Evolutionary conservation across 2,797 vertebrate genomes (phyloP), one percentile per base, ranked within the genome.

Genomic region (Pipistrellus pygmaeus): DNA sequence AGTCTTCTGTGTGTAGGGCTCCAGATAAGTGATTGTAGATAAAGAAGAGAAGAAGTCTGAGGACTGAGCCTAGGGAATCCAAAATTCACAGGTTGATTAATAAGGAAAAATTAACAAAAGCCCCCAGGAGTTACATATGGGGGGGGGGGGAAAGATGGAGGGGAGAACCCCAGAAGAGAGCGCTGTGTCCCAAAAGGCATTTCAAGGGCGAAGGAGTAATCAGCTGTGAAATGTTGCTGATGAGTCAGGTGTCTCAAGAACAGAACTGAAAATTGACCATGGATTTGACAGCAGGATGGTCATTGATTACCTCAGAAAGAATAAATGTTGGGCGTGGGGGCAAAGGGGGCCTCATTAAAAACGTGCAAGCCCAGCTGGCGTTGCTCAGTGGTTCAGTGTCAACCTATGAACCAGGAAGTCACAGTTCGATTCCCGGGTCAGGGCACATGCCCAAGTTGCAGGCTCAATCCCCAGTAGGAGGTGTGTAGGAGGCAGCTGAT

Each of bases 71-170:
- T 38, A 25, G 15, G 7, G 11, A 46, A 68, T 55, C 80, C 80
- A 80, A 78, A 51, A 53, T 38, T 75, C 55, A 53, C 9, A 48
- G 17, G 18, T 44, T 93, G 10, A 6, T 0, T 38, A 60, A 69
- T 57, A 51, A 72, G 85, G 21, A 83, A 87, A 94, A 75, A 77
- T 20, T 64, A 82, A 53, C 81, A 77, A 72, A 91, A 55, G 25
- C 48, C 20, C 27, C 23, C 38, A 46, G 53, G 83, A 88, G 21
- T 60, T 85, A 83, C 14, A 20, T 21, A 0, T 7, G 18, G 48
- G 1, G 4, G 4, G 57, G 35, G 23, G 6, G 38, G 38, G 11
- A 9, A 9, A 11, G 3, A 12, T 13, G 46, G 46, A 48, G 46
- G 46, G 46, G 46, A 73, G 82, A 93, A 60, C 5, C 51, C 30